These are phyloP conservation scores for Tinea semifulvella DNA, from an alignment of 2,888 invertebrate species.

Conservation along the genomic window DNA sequence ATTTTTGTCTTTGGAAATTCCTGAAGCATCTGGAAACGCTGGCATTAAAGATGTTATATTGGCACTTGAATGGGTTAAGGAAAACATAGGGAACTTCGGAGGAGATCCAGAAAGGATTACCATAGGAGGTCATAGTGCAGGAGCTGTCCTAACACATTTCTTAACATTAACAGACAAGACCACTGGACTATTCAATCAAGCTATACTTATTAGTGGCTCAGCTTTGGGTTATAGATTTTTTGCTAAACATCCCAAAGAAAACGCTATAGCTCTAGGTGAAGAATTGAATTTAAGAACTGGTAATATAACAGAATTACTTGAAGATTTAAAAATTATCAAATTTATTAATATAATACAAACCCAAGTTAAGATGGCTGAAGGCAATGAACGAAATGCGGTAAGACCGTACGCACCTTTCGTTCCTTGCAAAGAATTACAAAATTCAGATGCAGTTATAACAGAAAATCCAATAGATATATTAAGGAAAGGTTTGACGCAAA, in stretches of 20 bases:
- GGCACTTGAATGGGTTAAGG: conserved; percentile 31
- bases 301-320: conserved; percentile 19
- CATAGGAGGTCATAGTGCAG: conserved; percentile 34
- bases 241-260: conserved; percentile 21
- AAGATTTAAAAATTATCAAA: conserved; percentile 21
- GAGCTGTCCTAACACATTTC: conserved; percentile 30
- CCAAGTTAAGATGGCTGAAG: conserved; percentile 23
- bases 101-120: conserved; percentile 29
- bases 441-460: too few species aligned
- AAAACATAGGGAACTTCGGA: conserved; percentile 30
- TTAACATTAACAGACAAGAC: conserved; percentile 30
- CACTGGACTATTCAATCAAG: conserved; percentile 25
- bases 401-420: too few species aligned
- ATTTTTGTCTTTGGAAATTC: conserved; percentile 29
- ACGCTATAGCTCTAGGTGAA: conserved; percentile 22
- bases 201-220: conserved; percentile 26
- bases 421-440: too few species aligned
- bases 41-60: conserved; percentile 33
- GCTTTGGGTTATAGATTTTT: conserved; percentile 25
- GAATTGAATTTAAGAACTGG: conserved; percentile 21
- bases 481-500: too few species aligned
- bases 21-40: conserved; percentile 31
- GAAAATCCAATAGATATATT: too few species aligned
- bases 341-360: conserved; percentile 25
- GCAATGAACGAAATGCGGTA: too few species aligned